Evolutionary conservation across 23 tunicate genomes (phyloP).

Genomic region (Styela clava): DNA sequence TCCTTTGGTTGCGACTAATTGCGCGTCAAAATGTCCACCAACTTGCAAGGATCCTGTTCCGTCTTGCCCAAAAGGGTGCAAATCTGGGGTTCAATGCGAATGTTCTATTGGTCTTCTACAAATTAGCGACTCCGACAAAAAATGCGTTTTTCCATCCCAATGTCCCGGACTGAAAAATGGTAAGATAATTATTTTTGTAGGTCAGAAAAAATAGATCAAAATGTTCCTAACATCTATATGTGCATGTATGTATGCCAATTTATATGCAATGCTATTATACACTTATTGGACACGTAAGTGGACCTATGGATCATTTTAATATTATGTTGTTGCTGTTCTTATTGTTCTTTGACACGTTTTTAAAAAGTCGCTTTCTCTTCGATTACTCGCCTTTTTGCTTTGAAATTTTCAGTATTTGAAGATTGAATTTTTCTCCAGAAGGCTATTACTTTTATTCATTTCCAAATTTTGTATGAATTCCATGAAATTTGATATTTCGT

Average conservation of each 20-base stretch:
- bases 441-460: no score
- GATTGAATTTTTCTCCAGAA: no score
- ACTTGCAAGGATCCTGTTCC: constrained; percentile 22
- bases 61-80: constrained; percentile 1
- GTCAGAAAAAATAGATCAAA: neutral
- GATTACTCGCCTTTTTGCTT: no score
- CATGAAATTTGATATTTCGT: no score
- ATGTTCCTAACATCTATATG: neutral
- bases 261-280: no score
- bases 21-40: constrained; percentile 28
- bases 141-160: constrained; percentile 21
- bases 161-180: constrained; percentile 11
- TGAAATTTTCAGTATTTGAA: no score
- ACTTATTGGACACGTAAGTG: no score
- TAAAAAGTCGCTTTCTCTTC: no score
- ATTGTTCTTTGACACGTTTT: no score
- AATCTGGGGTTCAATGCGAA: constrained; percentile 1
- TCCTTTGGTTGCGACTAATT: constrained; percentile 7
- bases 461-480: no score
- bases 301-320: no score
- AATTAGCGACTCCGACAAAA: constrained; percentile 13
- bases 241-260: neutral
- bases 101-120: constrained; percentile 18
- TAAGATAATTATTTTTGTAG: neutral
- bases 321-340: no score